These are phyloP conservation scores for Emmelina monodactyla DNA, from an alignment of 2,888 invertebrate species.

Conservation along the genomic window DNA sequence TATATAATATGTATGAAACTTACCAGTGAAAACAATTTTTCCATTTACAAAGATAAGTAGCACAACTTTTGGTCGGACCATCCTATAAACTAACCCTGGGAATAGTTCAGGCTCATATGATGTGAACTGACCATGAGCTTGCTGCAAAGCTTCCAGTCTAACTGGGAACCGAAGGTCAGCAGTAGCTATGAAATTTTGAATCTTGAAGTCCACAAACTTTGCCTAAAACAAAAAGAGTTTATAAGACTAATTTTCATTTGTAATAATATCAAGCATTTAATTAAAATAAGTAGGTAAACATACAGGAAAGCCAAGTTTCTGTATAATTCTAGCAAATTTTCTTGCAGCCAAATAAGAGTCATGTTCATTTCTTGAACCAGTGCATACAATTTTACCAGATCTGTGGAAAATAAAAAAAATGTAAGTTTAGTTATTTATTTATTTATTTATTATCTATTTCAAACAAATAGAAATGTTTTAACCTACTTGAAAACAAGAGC, in stretches of 20 bases:
- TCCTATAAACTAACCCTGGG: slow-evolving; percentile 97
- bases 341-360: slow-evolving; percentile 79
- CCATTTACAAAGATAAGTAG: slow-evolving; percentile 98
- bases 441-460: too few relatives aligned
- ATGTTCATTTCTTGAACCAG: slow-evolving; percentile 80
- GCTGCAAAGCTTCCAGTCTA: slow-evolving; percentile 75
- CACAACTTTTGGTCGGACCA: slow-evolving; percentile 97
- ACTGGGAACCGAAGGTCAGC: slow-evolving; percentile 79
- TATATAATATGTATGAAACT: slow-evolving; percentile 2
- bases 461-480: too few relatives aligned
- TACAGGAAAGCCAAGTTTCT: slow-evolving; percentile 81
- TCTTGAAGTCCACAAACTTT: slow-evolving; percentile 78
- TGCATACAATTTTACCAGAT: slow-evolving; percentile 84
- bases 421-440: background rate
- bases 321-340: slow-evolving; percentile 84
- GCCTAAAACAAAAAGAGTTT: slow-evolving; percentile 41
- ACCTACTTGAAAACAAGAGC: slow-evolving; percentile 71
- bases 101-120: slow-evolving; percentile 98
- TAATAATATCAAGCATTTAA: background rate
- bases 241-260: background rate
- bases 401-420: slow-evolving; percentile 27
- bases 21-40: slow-evolving; percentile 93
- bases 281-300: slow-evolving; percentile 21
- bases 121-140: slow-evolving; percentile 77
- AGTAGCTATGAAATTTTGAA: slow-evolving; percentile 80